A percentile compares a stretch with the other conserved stretches of the same genome.
Conservation (phyloP, 2,113 vertebrate species). For the Platanista minor region DNA sequence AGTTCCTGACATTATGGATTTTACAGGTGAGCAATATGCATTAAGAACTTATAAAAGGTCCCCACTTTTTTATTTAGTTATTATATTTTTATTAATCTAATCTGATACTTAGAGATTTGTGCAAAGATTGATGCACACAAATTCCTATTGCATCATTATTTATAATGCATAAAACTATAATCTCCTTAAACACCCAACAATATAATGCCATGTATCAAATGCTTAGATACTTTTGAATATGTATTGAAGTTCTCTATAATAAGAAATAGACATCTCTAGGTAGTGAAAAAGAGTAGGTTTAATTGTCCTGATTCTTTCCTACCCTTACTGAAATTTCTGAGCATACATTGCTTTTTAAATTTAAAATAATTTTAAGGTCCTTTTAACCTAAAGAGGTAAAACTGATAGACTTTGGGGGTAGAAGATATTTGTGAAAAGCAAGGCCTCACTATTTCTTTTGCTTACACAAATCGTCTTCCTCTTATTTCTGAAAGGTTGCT, state of each 20-base stretch:
- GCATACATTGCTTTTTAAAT: background rate
- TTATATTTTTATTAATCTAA: conserved; percentile 12
- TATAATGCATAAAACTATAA: background rate
- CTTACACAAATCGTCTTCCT: background rate
- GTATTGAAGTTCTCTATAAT: background rate
- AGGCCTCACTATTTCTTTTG: background rate
- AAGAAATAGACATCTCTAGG: background rate
- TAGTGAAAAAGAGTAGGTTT: background rate
- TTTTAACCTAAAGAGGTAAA: background rate
- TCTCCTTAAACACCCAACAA: background rate
- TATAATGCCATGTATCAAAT: background rate
- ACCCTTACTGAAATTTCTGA: background rate
- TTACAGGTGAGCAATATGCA: background rate
- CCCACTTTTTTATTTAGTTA: background rate
- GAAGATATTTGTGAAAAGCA: conserved; percentile 19
- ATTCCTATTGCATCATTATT: background rate
- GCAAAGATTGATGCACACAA: background rate
- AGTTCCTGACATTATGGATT: background rate
- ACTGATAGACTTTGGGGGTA: background rate
- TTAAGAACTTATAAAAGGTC: background rate
- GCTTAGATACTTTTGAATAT: background rate
- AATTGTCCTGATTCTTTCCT: background rate
- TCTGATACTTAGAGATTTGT: background rate
- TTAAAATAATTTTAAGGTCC: background rate
- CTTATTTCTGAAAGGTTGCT: background rate